Evolutionary conservation across 2,797 vertebrate genomes (phyloP).

Genomic region (Otus scops): DNA sequence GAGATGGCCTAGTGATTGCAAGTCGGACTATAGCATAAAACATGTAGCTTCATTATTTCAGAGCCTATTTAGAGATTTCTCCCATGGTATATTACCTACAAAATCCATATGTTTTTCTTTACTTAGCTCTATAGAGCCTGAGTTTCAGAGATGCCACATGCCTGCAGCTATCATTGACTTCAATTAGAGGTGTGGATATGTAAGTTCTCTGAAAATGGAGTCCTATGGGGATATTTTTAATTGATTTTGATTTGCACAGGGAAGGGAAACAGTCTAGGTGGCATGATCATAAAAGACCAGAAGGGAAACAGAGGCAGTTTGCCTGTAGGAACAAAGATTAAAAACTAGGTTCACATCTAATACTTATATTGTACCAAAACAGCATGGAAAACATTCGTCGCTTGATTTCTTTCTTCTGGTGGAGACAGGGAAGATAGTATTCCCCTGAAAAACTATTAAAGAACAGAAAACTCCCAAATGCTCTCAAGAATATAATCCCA

Average conservation of each 20-base stretch:
- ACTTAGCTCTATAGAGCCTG: constrained; percentile 18
- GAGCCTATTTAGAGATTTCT: constrained; percentile 66
- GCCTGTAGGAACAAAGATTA: not conserved
- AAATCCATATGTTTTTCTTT: constrained; percentile 68
- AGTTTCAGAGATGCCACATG: constrained; percentile 37
- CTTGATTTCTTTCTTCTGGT: not conserved
- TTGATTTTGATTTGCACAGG: constrained; percentile 60
- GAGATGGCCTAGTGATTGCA: constrained; percentile 61
- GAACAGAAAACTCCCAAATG: not conserved
- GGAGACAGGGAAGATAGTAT: not conserved
- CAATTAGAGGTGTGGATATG: constrained; percentile 41
- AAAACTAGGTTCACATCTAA: not conserved
- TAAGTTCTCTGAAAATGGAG: constrained; percentile 24
- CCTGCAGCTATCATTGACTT: constrained; percentile 48
- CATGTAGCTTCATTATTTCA: constrained; percentile 70
- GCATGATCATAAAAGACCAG: not conserved
- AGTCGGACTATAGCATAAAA: constrained; percentile 62
- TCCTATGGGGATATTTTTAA: constrained; percentile 44
- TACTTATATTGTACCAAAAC: not conserved
- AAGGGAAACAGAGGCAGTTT: not conserved
- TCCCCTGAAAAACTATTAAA: not conserved
- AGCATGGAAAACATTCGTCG: not conserved
- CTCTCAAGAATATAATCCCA: not conserved
- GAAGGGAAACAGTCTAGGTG: constrained; percentile 52
- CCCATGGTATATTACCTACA: constrained; percentile 68